Evolutionary conservation across 1,140 invertebrate genomes (phyloP).

Genomic region (Adelges cooleyi): DNA sequence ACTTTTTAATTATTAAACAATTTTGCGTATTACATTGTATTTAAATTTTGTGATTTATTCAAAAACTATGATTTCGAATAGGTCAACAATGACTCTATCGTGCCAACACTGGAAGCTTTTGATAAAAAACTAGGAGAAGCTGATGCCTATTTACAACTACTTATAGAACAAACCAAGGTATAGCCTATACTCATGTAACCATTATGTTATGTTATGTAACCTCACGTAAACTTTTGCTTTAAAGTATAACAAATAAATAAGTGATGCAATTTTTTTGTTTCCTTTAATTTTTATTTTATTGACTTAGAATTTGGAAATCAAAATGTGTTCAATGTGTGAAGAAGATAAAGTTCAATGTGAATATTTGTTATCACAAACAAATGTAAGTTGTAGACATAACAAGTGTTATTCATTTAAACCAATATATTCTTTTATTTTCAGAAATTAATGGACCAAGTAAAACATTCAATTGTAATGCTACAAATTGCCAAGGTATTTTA

Average conservation of each 20-base stretch:
- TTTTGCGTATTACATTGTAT: background rate
- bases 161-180: constrained; percentile 85
- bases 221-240: no score
- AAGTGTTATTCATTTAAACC: constrained; percentile 30
- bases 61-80: background rate
- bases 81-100: constrained; percentile 8
- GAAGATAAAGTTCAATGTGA: constrained; percentile 40
- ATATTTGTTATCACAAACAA: constrained; percentile 35
- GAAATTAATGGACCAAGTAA: constrained; percentile 84
- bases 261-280: background rate
- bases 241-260: background rate
- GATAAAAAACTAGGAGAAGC: constrained; percentile 87
- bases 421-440: constrained; percentile 4
- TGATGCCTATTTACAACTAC: constrained; percentile 88
- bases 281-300: constrained; percentile 22
- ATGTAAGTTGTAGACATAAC: constrained; percentile 41
- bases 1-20: background rate
- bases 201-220: no score
- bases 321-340: constrained; percentile 40
- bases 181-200: no score
- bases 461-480: constrained; percentile 91
- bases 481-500: constrained; percentile 83
- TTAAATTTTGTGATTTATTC: background rate
- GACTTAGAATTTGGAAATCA: constrained; percentile 40
- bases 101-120: constrained; percentile 62